Conservation (phyloP, 1,140 invertebrate genomes). For the Phocides pigmalion region DNA sequence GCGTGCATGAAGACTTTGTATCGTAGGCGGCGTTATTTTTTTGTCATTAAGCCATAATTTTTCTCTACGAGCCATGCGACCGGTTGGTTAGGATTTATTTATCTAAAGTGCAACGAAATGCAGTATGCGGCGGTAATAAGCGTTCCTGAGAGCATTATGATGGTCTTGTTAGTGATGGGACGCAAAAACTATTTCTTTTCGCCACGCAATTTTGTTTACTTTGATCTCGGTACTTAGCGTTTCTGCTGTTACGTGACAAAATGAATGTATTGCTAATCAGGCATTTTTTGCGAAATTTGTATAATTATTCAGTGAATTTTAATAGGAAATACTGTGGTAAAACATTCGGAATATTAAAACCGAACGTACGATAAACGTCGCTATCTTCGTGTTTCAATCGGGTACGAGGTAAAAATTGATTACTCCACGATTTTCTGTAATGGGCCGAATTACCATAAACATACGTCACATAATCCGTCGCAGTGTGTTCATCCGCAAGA, state of each 20-base stretch:
- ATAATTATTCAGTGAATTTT: constrained; percentile 1
- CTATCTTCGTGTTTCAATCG: constrained; percentile 25
- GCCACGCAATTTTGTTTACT: constrained; percentile 15
- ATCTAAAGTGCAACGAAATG: constrained; percentile 39
- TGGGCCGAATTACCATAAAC: constrained; percentile 38
- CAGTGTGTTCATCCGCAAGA: constrained; percentile 26
- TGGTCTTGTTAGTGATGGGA: constrained; percentile 30
- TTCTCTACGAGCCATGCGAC: constrained; percentile 38
- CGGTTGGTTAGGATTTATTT: constrained; percentile 38
- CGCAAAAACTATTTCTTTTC: constrained; percentile 24
- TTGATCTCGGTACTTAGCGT: constrained; percentile 8
- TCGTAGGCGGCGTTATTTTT: constrained; percentile 35
- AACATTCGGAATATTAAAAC: constrained; percentile 19
- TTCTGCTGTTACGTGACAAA: constrained; percentile 23
- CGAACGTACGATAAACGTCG: constrained; percentile 25
- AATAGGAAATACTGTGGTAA: constrained; percentile 22
- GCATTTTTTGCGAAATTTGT: constrained; percentile 6
- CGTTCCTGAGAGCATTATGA: constrained; percentile 32
- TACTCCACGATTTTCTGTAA: constrained; percentile 35
- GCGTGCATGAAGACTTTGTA: constrained; percentile 35
- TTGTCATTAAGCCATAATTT: constrained; percentile 45
- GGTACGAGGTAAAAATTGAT: constrained; percentile 31
- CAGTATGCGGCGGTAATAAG: constrained; percentile 36
- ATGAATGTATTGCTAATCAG: not conserved
- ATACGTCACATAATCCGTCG: constrained; percentile 37